Base-by-base conservation (phyloP, 2,113 vertebrate genomes). In the Craseonycteris thonglongyai region DNA sequence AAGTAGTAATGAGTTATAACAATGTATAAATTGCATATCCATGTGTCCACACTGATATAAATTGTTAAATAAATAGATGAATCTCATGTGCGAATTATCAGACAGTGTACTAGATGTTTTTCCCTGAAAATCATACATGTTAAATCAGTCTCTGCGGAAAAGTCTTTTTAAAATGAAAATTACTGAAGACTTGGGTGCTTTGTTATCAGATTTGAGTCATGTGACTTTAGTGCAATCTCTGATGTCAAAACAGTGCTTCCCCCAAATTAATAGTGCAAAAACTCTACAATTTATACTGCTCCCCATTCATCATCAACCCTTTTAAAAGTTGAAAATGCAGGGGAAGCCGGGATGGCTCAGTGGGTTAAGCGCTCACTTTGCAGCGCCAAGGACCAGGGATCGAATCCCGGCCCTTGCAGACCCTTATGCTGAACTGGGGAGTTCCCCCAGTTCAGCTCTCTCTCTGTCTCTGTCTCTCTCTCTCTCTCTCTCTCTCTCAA, bases 231-330 rank as follows among this genome's bases (percentile, higher is more conserved):
- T 3, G 11, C 21, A 35, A 59, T 51, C 61, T 54, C 5, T 45
- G 51, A 40, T 38, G 15, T 26, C 19, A 54, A 6, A 15, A 22
- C 0, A 11, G 13, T 2, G 7, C 0, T 24, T 22, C 12, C 26
- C 2, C 15, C 1, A 40, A 3, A 7, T 47, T 11, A 76, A 18
- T 38, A 12, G 2, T n/a, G 15, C 12, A 82, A 63, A 87, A 9
- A 30, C 59, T 12, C 40, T 69, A 35, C 2, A 49, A 42, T 65
- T 78, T 71, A 14, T 49, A 9, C n/a, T 51, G 42, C 0, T 45
- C 59, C 3, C 21, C 18, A 45, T 38, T 58, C 18, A 80, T 72
- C 19, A 75, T 54, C 15, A n/a, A 11, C 40, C 58, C n/a, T n/a
- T n/a, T n/a, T n/a, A n/a, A n/a, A n/a, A 93, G 40, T 14, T 68